Conservation (phyloP, 2,113 vertebrate genomes). For the Nycticorax nycticorax region DNA sequence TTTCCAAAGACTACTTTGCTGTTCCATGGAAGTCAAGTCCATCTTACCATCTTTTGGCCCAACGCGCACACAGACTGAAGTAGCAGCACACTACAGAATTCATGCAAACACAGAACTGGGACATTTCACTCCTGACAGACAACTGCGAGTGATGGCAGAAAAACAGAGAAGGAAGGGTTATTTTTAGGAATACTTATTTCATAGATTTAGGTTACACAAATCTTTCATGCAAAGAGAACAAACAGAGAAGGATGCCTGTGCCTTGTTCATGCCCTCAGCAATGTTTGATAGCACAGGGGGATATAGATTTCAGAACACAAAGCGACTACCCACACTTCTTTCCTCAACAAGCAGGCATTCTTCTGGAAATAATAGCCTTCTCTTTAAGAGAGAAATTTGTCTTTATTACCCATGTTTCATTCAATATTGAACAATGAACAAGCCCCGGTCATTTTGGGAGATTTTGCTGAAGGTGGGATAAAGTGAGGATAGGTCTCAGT, state of each 20-base stretch:
- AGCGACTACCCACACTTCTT: neutral
- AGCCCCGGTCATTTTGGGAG: neutral
- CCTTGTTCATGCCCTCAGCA: neutral
- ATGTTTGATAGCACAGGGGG: conserved; percentile 10
- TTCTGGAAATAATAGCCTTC: conserved; percentile 24
- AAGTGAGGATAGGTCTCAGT: neutral
- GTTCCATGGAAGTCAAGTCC: neutral
- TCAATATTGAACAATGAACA: neutral
- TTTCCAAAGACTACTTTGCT: neutral
- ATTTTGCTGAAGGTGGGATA: neutral
- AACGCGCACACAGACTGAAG: neutral
- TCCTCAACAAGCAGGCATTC: neutral
- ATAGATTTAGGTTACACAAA: neutral
- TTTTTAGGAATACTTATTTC: conserved; percentile 35
- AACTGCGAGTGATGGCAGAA: neutral
- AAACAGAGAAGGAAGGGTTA: neutral
- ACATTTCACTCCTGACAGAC: neutral
- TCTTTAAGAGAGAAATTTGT: neutral
- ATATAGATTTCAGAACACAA: conserved; percentile 8
- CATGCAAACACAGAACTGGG: neutral
- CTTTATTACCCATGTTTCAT: neutral
- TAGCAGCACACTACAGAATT: neutral
- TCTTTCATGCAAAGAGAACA: neutral
- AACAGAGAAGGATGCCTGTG: neutral
- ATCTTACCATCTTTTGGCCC: neutral